A percentile compares a stretch with the other conserved stretches of the same genome.
phyloP scores from a whole-genome alignment of 2,797 vertebrate genomes.

The Lepidocolaptes lacrymiger region DNA sequence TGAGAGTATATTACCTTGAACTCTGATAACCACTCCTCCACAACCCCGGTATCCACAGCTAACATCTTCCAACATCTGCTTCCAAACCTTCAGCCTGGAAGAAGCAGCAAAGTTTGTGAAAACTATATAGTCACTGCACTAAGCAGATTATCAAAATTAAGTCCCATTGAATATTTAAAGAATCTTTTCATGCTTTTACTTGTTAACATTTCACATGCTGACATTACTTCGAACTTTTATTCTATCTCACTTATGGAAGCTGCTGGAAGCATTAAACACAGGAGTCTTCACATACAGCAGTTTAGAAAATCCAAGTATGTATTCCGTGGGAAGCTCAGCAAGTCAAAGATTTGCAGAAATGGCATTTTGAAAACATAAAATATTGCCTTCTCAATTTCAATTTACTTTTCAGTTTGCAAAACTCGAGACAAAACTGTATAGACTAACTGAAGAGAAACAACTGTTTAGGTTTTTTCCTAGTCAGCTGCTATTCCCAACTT shows the following conservation, averaged over 20 bases:
- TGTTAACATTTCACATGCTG: constrained; percentile 9
- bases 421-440: not conserved
- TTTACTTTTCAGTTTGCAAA: constrained; percentile 27
- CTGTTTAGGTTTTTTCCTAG: not conserved
- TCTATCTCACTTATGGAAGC: constrained; percentile 11
- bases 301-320: constrained; percentile 46
- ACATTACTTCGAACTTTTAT: constrained; percentile 47
- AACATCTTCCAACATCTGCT: constrained; percentile 95
- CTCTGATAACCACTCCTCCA: constrained; percentile 98
- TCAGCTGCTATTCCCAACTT: not conserved
- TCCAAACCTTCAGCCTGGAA: constrained; percentile 81
- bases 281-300: not conserved
- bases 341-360: constrained; percentile 27
- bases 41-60: constrained; percentile 94
- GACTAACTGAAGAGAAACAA: not conserved
- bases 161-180: not conserved
- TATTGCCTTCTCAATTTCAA: not conserved
- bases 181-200: not conserved
- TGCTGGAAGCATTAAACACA: constrained; percentile 35
- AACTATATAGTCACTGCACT: not conserved
- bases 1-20: constrained; percentile 87
- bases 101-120: constrained; percentile 32
- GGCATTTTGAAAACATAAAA: constrained; percentile 38
- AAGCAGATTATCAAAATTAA: not conserved
- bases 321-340: not conserved